Conservation (phyloP, 2,888 invertebrate genomes). For the Luperina testacea region DNA sequence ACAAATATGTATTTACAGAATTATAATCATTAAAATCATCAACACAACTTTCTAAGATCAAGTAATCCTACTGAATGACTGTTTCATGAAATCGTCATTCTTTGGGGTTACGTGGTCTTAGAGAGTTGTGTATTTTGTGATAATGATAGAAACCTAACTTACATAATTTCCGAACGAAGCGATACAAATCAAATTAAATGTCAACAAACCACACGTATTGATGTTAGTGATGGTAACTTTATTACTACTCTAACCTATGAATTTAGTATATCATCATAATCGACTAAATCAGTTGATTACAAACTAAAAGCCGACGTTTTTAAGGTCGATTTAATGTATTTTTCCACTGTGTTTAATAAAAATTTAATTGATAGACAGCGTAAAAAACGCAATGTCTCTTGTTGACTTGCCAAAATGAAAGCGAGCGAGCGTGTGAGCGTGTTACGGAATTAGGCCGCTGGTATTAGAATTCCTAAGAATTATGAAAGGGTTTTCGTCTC, state of each 20-base stretch:
- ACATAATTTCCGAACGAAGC: slow-evolving; percentile 39
- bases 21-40: too few relatives aligned
- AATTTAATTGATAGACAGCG: neutral
- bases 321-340: neutral
- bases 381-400: neutral
- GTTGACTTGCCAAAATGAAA: neutral
- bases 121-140: neutral
- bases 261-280: neutral
- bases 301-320: neutral
- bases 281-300: neutral
- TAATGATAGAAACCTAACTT: neutral
- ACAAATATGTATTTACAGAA: too few relatives aligned
- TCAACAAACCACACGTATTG: slow-evolving; percentile 64
- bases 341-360: neutral
- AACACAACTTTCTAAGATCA: too few relatives aligned
- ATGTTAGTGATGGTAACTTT: slow-evolving; percentile 54
- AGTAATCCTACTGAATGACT: too few relatives aligned
- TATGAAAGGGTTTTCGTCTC: neutral
- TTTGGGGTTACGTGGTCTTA: too few relatives aligned
- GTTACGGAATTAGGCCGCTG: too few relatives aligned
- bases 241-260: slow-evolving; percentile 10
- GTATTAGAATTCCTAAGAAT: neutral
- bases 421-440: neutral
- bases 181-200: slow-evolving; percentile 24
- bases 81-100: too few relatives aligned